Base-by-base conservation (phyloP, 2,888 invertebrate genomes). In the Mayetiola destructor region DNA sequence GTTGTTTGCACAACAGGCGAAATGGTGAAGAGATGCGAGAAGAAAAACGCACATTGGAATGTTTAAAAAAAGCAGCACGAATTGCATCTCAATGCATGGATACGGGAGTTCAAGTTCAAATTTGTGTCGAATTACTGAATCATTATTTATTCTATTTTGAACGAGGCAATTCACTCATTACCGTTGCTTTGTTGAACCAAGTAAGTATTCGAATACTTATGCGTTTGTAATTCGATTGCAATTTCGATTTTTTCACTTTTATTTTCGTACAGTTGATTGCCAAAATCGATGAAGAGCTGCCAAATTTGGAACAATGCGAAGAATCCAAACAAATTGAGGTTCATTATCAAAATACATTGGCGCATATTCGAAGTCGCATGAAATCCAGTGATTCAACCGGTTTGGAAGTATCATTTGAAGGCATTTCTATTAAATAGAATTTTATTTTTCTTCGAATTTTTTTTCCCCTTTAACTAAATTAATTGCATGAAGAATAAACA, bases 81-180 rank as follows among this genome's bases (percentile, higher is more conserved):
- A 95, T 97, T 59, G 93, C 95, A 0, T 90, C 89, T 63, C 96
- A 99, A 67, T 97, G 97, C 67, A 91, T 99, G 89, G 99, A 99
- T 74, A 83, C 84, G 18, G 87, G 89, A 2, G 94, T 96, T 6
- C 96, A 97, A 75, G 91, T 94, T 21, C 96, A 97, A 69, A 77
- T 99, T 39, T 87, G 93, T 68, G 91, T 94, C 4, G 97, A 97
- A 69, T 79, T 99, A 60, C 76, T 99, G 56, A 94, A 95, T 68
- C 83, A 93, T 62, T 94, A 96, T 73, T 82, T 95, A 56, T 88
- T 91, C 70, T 92, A 95, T 71, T 84, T 88, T 64, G 93, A 95
- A 68, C 84, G 92, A 62, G 90, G 90, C 58, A 89, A 90, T 70
- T 77, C 73, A 0, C 69, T 75, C 3, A 75, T 80, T 60, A 79